Evolutionary conservation across 2,888 invertebrate genomes (phyloP), one percentile per base, ranked within the genome.

Genomic region (Agrypnus murinus): DNA sequence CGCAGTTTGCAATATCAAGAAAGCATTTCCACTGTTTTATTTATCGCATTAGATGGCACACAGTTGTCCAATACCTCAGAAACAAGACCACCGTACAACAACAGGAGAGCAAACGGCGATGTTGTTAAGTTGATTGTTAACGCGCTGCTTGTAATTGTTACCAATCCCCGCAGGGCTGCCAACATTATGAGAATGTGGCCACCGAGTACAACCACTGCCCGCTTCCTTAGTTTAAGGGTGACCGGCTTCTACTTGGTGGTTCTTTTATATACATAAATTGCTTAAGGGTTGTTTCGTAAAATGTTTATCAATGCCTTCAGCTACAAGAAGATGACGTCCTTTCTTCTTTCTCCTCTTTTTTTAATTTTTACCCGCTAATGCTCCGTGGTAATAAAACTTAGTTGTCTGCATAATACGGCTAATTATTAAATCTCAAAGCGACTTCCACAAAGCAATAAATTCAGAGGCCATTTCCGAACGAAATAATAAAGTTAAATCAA

Each of bases 401-500:
- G 40, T 67, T 60, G 53, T 63, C 65, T 60, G 66, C 55, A 63
- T 63, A 62, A 66, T 60, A 50, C 46, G 69, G 67, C 68, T 72
- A 72, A 75, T 75, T 75, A 74, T 75, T 73, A 75, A 75, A 74
- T 75, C 75, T 71, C 72, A 67, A 70, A 72, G 66, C 72, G 72
- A 70, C 71, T 74, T 75, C 69, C 68, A 70, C 72, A 69, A 80
- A 79, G 80, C 81, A 77, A 81, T 82, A 82, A 82, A 82, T 82
- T 81, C 80, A 79, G 78, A 77, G 78, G 76, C 79, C 78, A 79
- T 82, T 82, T 82, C 81, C 82, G 81, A 82, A 81, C 80, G 77
- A 78, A 77, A 78, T 79, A 79, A 81, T 78, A 75, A 78, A 75
- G 78, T 75, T 77, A 79, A 80, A 81, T 80, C 81, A 80, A 82